phyloP scores from a whole-genome alignment of 2,113 vertebrate species.

The Geococcyx californianus region DNA sequence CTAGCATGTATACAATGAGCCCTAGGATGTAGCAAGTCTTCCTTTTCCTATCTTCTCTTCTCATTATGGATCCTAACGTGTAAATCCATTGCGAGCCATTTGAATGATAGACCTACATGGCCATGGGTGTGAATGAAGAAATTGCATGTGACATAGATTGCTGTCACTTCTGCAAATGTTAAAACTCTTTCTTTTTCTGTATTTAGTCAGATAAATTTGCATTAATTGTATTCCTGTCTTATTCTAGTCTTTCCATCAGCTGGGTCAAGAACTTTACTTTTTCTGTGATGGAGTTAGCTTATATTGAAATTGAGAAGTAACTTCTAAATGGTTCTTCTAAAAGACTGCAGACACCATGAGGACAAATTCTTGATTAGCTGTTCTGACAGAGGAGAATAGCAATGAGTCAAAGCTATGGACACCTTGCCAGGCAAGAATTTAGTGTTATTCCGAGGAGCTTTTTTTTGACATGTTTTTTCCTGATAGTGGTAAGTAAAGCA shows the following conservation, averaged over 20 bases:
- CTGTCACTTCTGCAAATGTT: neutral
- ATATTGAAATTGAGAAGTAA: neutral
- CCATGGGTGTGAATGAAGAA: neutral
- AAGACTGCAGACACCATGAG: neutral
- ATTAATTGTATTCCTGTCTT: conserved; percentile 20
- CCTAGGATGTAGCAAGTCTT: neutral
- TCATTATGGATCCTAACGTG: neutral
- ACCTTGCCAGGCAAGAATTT: neutral
- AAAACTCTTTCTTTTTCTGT: neutral
- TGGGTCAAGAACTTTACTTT: conserved; percentile 9
- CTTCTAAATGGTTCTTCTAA: neutral
- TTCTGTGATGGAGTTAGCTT: neutral
- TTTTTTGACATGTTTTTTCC: neutral
- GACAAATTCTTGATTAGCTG: conserved; percentile 32
- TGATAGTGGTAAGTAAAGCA: neutral
- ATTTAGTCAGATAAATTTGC: neutral
- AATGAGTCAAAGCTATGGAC: neutral
- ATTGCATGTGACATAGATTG: neutral
- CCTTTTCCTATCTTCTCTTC: neutral
- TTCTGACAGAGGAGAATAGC: conserved; percentile 15
- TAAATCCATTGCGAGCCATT: neutral
- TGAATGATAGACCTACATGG: neutral
- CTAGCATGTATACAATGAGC: neutral
- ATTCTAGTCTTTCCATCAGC: neutral
- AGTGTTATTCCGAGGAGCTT: neutral